These are phyloP conservation scores for Nerophis ophidion DNA, from an alignment of 2,113 vertebrate species.

Conservation along the genomic window DNA sequence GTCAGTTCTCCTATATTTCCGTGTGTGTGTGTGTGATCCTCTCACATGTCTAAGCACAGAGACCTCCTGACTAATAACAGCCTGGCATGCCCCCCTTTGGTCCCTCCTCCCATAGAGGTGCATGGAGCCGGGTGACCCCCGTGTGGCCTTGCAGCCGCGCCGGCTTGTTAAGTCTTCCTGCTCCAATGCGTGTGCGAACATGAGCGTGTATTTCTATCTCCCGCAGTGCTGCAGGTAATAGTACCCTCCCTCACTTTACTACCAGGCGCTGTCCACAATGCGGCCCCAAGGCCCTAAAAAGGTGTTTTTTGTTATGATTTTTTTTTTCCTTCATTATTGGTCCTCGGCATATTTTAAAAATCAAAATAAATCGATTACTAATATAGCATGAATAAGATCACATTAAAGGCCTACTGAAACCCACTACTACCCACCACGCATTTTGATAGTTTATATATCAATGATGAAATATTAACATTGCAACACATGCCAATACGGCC, in stretches of 20 bases:
- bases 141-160: constrained; percentile 23
- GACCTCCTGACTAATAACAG: constrained; percentile 31
- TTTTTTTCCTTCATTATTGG: no score
- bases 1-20: constrained; percentile 53
- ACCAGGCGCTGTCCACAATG: no score
- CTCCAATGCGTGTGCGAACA: constrained; percentile 5
- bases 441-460: no score
- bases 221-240: constrained; percentile 2
- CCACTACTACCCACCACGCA: no score
- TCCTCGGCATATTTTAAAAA: no score
- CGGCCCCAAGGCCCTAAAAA: not conserved
- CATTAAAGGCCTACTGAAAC: no score
- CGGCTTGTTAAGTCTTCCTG: not conserved
- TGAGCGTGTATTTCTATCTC: constrained; percentile 8
- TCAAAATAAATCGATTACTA: no score
- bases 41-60: constrained; percentile 32
- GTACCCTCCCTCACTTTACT: not conserved
- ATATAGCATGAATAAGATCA: no score
- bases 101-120: not conserved
- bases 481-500: no score
- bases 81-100: not conserved
- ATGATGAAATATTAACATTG: no score
- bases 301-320: no score
- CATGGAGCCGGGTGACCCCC: constrained; percentile 12
- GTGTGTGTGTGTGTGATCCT: constrained; percentile 16